Evolutionary conservation across 2,797 vertebrate genomes (phyloP).

Genomic region (Centropyge bicolor): DNA sequence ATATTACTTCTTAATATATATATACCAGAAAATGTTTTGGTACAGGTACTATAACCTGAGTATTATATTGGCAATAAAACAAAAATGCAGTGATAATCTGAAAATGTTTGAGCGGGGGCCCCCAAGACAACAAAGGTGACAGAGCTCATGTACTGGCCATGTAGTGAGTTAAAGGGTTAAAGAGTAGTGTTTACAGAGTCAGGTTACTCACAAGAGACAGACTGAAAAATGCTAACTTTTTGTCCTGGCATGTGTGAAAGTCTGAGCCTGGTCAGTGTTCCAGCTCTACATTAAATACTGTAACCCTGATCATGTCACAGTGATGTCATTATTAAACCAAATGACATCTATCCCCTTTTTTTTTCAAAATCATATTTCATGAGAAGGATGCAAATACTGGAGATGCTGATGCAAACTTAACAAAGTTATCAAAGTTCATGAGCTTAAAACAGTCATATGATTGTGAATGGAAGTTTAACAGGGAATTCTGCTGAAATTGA

Average conservation of each 20-base stretch:
- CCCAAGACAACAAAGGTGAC: background rate
- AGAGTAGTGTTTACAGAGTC: background rate
- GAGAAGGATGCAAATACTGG: background rate
- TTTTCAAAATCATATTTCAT: background rate
- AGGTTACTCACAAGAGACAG: background rate
- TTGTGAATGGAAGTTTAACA: background rate
- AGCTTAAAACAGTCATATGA: background rate
- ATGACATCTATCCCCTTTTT: background rate
- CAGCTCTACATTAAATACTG: background rate
- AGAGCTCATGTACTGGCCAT: background rate
- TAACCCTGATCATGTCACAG: too few species aligned
- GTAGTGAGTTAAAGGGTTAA: background rate
- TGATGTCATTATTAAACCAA: too few species aligned
- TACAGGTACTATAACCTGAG: too few species aligned
- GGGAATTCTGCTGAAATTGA: background rate
- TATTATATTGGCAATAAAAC: background rate
- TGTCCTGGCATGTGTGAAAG: background rate
- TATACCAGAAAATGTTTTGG: background rate
- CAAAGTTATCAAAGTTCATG: background rate
- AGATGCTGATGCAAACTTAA: too few species aligned
- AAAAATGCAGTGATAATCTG: background rate
- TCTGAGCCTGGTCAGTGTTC: background rate
- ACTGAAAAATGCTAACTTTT: background rate
- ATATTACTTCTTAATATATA: too few species aligned
- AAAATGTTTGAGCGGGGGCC: too few species aligned